These are phyloP conservation scores for Cercopithecus neglectus DNA, from an alignment of 2,797 vertebrate species.

Conservation along the genomic window DNA sequence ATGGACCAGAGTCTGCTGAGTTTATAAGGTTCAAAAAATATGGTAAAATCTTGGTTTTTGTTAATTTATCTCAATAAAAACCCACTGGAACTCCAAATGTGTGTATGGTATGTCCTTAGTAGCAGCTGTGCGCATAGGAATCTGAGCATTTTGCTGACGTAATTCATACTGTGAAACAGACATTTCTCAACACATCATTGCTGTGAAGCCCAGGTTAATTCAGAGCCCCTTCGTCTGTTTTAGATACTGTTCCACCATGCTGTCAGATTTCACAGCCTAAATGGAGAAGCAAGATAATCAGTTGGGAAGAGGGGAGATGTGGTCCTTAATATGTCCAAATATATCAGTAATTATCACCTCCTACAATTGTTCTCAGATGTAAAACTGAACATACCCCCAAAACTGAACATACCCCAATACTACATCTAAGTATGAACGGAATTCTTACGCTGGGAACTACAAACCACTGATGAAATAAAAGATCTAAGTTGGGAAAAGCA, in stretches of 20 bases:
- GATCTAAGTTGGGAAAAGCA: background rate
- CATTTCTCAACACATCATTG: background rate
- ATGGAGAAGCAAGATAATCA: background rate
- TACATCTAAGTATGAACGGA: background rate
- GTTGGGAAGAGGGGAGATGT: background rate
- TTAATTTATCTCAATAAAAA: slow-evolving; percentile 95
- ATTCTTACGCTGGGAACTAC: background rate
- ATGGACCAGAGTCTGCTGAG: slow-evolving; percentile 59
- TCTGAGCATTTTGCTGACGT: background rate
- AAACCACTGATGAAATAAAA: background rate
- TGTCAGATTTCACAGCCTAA: background rate
- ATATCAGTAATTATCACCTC: background rate
- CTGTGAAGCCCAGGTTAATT: background rate
- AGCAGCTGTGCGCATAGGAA: background rate
- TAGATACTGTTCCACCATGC: background rate
- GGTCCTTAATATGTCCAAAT: background rate
- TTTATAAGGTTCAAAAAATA: slow-evolving; percentile 71
- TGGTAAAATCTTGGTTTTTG: slow-evolving; percentile 84
- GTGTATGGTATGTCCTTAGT: slow-evolving; percentile 33
- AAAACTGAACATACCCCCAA: background rate
- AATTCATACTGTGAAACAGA: background rate
- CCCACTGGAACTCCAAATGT: slow-evolving; percentile 93
- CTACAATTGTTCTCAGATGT: background rate
- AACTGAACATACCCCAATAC: background rate
- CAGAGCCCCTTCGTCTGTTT: background rate